phyloP scores from a whole-genome alignment of 2,888 invertebrate species.

The Lacanobia oleracea region DNA sequence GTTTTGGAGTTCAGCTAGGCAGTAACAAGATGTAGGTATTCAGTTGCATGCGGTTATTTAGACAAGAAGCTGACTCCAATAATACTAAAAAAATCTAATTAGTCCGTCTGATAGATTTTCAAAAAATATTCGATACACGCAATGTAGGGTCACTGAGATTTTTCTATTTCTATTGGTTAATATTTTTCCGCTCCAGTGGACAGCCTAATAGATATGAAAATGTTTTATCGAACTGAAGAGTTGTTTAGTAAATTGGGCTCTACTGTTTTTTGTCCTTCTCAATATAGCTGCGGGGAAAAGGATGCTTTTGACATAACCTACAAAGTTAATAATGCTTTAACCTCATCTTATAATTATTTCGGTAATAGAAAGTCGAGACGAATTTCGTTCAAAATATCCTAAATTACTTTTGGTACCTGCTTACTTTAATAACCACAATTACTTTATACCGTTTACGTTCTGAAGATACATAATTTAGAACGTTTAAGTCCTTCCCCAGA shows the following conservation, averaged over 20 bases:
- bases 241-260: background rate
- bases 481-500: background rate
- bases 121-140: too few species aligned
- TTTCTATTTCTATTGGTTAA: too few species aligned
- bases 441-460: background rate
- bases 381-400: background rate
- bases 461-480: background rate
- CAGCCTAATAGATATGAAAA: background rate
- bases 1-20: too few species aligned
- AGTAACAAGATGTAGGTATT: too few species aligned
- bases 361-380: background rate
- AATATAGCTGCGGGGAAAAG: background rate
- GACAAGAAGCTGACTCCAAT: too few species aligned
- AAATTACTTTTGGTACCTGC: conserved; percentile 1
- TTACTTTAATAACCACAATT: background rate
- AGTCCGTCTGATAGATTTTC: too few species aligned
- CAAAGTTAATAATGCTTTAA: conserved; percentile 12
- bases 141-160: too few species aligned
- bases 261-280: conserved; percentile 1
- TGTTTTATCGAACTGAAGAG: background rate
- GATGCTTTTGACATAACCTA: background rate
- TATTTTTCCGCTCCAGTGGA: too few species aligned
- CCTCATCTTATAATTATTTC: conserved; percentile 13
- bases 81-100: too few species aligned
- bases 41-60: too few species aligned